A percentile compares a stretch with the other conserved stretches of the same genome.
Conservation (phyloP, 2,797 vertebrate species). For the Rallus crepitans region DNA sequence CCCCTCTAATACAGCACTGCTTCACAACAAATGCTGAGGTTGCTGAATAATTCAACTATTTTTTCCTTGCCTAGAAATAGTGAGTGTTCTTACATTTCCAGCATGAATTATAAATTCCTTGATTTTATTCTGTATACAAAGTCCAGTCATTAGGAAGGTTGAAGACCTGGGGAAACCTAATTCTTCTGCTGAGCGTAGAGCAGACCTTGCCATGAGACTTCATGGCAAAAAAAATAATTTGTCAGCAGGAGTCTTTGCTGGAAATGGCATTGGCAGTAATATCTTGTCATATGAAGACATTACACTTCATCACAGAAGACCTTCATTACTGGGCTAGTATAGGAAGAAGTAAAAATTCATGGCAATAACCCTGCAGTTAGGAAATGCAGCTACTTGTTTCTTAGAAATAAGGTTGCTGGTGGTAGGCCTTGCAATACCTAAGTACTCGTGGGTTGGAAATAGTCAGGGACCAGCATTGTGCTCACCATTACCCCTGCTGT, state of each 20-base stretch:
- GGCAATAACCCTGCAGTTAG: not conserved
- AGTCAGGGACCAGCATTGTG: not conserved
- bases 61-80: slow-evolving; percentile 27
- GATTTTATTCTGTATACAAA: not conserved
- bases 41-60: slow-evolving; percentile 18
- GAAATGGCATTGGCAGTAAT: not conserved
- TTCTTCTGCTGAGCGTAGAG: not conserved
- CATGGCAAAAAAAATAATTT: not conserved
- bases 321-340: not conserved
- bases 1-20: not conserved
- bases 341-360: not conserved
- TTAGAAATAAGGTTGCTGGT: not conserved
- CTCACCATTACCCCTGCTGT: not conserved
- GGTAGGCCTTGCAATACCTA: rapidly evolving
- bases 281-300: not conserved
- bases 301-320: not conserved
- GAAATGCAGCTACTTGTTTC: not conserved
- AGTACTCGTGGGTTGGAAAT: not conserved
- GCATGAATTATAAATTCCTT: not conserved
- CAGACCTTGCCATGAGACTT: not conserved
- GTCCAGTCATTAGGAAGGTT: not conserved
- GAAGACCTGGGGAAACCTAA: not conserved
- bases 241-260: not conserved
- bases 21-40: rapidly evolving
- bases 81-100: not conserved